Evolutionary conservation across 2,797 vertebrate species (phyloP).

Genomic region (Carapus acus): DNA sequence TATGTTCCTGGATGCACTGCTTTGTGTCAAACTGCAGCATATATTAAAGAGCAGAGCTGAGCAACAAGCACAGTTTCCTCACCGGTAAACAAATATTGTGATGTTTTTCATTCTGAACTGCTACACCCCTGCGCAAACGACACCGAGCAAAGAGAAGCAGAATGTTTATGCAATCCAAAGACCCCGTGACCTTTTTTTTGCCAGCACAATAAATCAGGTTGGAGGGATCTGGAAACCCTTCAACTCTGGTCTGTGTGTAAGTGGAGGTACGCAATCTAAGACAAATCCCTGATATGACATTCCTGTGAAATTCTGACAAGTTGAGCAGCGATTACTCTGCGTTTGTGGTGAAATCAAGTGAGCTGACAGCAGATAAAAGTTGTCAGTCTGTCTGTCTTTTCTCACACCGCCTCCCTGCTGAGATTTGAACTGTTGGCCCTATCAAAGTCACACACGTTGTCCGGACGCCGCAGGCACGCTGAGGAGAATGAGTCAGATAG

Average conservation of each 20-base stretch:
- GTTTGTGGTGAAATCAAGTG: constrained; percentile 6
- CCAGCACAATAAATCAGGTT: constrained; percentile 20
- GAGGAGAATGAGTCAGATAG: constrained; percentile 26
- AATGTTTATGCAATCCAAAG: constrained; percentile 24
- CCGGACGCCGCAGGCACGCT: constrained; percentile 26
- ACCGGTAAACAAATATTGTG: background rate
- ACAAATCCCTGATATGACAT: background rate
- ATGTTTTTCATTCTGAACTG: background rate
- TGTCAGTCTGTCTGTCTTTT: constrained; percentile 16
- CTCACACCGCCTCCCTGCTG: constrained; percentile 48
- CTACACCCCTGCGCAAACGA: background rate
- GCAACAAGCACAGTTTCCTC: background rate
- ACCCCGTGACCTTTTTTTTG: constrained; percentile 39
- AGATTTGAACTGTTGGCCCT: constrained; percentile 56
- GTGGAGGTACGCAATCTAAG: background rate
- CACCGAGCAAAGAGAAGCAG: constrained; percentile 8
- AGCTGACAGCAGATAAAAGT: constrained; percentile 10
- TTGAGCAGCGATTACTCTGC: background rate
- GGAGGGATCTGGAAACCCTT: constrained; percentile 15
- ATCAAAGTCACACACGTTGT: constrained; percentile 22
- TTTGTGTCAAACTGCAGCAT: constrained; percentile 4
- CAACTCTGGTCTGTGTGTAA: constrained; percentile 13
- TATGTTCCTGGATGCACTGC: background rate
- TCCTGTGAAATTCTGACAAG: background rate
- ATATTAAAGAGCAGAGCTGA: background rate